Conservation (phyloP, 92 coral and sea anemone species). For the Phenganax stokvisi region DNA sequence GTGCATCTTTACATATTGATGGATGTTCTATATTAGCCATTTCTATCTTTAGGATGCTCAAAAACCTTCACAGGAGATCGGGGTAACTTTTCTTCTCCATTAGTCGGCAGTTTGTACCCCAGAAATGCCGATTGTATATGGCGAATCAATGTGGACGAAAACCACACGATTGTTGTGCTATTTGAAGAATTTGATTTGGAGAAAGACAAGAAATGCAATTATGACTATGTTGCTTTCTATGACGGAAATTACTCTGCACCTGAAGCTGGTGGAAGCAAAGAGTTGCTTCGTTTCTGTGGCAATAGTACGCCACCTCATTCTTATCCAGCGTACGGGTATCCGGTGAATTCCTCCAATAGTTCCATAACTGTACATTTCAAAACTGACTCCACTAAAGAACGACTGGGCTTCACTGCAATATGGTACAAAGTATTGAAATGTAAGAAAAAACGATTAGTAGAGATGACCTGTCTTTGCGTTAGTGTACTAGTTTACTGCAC, state of each 20-base stretch:
- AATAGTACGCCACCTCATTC: slow-evolving; percentile 36
- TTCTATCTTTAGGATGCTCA: slow-evolving; percentile 45
- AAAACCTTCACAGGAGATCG: slow-evolving; percentile 7
- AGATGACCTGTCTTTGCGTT: background rate
- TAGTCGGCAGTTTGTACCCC: slow-evolving; percentile 43
- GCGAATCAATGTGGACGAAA: slow-evolving; percentile 60
- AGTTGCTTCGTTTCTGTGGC: slow-evolving; percentile 38
- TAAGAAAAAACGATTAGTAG: background rate
- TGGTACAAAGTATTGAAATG: slow-evolving; percentile 37
- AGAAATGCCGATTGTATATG: slow-evolving; percentile 52
- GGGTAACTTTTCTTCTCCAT: slow-evolving; percentile 64
- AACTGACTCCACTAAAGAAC: slow-evolving; percentile 21
- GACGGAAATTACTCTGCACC: slow-evolving; percentile 39
- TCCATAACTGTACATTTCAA: slow-evolving; percentile 16
- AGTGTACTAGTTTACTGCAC: too few relatives aligned
- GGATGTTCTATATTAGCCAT: background rate
- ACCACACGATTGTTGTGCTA: slow-evolving; percentile 61
- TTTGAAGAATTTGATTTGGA: slow-evolving; percentile 63
- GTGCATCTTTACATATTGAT: background rate
- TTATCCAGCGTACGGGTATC: slow-evolving; percentile 21
- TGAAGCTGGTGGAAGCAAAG: background rate
- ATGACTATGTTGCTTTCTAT: slow-evolving; percentile 64
- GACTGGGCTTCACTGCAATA: slow-evolving; percentile 17
- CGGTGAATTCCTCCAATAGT: slow-evolving; percentile 21
- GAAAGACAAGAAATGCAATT: slow-evolving; percentile 82